Conservation (phyloP, 2,797 vertebrate genomes). For the Poecilia wingei region DNA sequence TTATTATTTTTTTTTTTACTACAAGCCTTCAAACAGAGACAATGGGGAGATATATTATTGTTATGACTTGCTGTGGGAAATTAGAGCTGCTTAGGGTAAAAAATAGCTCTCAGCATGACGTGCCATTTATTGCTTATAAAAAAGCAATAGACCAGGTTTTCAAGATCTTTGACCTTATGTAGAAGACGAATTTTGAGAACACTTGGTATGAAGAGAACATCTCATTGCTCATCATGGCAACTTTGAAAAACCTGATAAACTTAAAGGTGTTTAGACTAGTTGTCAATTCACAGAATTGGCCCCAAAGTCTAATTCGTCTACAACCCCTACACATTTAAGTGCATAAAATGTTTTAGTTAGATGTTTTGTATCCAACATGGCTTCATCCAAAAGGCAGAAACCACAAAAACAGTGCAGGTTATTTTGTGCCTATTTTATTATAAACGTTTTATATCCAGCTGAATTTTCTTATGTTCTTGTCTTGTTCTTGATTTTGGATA, state of each 20-base stretch:
- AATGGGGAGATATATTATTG: background rate
- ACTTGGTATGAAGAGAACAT: background rate
- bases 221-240: background rate
- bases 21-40: constrained; percentile 15
- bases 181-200: background rate
- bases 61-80: background rate
- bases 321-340: background rate
- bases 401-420: background rate
- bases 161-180: background rate
- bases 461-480: background rate
- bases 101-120: background rate
- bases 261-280: background rate
- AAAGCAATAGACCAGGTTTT: background rate
- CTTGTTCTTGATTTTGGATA: background rate
- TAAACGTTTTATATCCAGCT: background rate
- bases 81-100: background rate
- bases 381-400: background rate
- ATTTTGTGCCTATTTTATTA: background rate
- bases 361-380: background rate
- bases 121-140: background rate
- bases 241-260: background rate
- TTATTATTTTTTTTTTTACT: constrained; percentile 3
- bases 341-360: background rate
- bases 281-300: background rate
- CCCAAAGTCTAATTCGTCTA: background rate